phyloP scores from a whole-genome alignment of 2,888 invertebrate species.

The Perdita meconis region DNA sequence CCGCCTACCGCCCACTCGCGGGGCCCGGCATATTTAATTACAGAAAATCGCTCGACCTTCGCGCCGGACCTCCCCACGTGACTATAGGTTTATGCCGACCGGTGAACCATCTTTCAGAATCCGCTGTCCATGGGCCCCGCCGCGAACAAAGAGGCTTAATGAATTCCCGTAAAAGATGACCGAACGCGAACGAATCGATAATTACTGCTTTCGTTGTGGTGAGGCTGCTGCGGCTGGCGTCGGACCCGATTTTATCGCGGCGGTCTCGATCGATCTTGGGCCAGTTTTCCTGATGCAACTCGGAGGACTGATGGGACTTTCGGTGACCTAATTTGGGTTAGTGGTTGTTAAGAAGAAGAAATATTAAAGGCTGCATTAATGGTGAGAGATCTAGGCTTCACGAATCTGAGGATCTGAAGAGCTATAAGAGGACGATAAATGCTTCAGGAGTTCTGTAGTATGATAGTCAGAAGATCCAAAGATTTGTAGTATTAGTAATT shows the following conservation, averaged over 20 bases:
- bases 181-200: slow-evolving; percentile 54
- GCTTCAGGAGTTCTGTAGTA: no score
- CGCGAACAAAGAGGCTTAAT: slow-evolving; percentile 58
- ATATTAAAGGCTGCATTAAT: no score
- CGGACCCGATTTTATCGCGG: slow-evolving; percentile 30
- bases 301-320: no score
- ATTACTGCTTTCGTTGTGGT: slow-evolving; percentile 38
- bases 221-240: slow-evolving; percentile 2
- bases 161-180: slow-evolving; percentile 54
- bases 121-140: slow-evolving; percentile 48
- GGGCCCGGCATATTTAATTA: slow-evolving; percentile 71
- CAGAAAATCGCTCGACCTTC: slow-evolving; percentile 71
- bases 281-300: no score
- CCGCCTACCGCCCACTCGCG: slow-evolving; percentile 68
- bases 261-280: slow-evolving; percentile 34
- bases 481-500: no score
- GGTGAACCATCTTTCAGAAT: slow-evolving; percentile 49
- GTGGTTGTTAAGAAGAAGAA: no score
- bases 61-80: slow-evolving; percentile 52
- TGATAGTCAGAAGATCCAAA: no score
- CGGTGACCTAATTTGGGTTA: no score
- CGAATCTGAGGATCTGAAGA: no score
- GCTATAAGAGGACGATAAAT: no score
- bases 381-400: no score
- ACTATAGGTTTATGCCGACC: slow-evolving; percentile 38